phyloP scores from a whole-genome alignment of 2,113 vertebrate species.

The Fregata magnificens region DNA sequence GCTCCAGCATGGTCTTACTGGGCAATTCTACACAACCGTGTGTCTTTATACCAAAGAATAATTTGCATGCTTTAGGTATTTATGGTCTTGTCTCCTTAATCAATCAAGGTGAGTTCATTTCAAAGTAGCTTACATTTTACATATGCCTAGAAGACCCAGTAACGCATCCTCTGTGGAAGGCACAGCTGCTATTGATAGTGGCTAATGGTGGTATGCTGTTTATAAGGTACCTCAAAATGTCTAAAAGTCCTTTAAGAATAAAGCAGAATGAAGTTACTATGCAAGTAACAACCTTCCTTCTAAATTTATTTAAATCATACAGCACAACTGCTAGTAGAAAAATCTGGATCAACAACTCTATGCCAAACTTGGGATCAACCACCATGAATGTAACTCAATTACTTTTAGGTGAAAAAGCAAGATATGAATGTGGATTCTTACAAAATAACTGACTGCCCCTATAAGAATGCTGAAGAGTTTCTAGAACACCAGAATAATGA shows the following conservation, averaged over 20 bases:
- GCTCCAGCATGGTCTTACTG: rapidly evolving
- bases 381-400: neutral
- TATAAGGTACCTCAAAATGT: neutral
- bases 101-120: neutral
- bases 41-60: neutral
- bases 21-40: rapidly evolving
- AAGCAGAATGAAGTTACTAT: neutral
- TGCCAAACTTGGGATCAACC: rapidly evolving
- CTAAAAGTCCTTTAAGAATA: neutral
- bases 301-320: neutral
- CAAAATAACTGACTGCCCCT: neutral
- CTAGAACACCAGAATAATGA: neutral
- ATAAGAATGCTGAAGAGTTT: neutral
- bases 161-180: neutral
- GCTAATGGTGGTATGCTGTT: neutral
- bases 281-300: neutral
- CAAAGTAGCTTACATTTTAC: neutral
- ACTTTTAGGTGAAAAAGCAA: neutral
- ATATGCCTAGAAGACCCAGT: neutral
- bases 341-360: neutral
- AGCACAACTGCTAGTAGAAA: neutral
- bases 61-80: neutral
- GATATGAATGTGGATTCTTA: neutral
- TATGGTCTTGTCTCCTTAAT: neutral
- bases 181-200: neutral